Base-by-base conservation (phyloP, 2,797 vertebrate genomes). In the Tadarida brasiliensis region DNA sequence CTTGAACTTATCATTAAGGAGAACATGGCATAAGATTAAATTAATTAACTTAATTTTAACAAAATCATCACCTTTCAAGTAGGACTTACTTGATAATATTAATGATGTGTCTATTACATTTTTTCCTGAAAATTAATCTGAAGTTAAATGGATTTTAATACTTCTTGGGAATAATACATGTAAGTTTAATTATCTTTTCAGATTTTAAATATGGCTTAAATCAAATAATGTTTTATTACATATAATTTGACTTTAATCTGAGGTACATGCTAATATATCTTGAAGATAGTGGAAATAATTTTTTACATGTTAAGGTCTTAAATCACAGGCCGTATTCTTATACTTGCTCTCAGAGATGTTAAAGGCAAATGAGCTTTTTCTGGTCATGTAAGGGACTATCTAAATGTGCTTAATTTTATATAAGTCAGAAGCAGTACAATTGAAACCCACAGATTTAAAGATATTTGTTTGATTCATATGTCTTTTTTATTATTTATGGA, bases 151-250 rank as follows among this genome's bases (percentile, higher is more conserved):
- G 15, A 61, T 76, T 87, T 90, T 61, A 86, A 73, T 86, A 22
- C 54, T 57, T 61, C 30, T 51, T 85, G 22, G 67, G 81, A 85
- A 51, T 74, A 80, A 71, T 78, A 35, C 11, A 74, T 9, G 2
- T 63, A 51, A 35, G 3, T 94, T 78, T 65, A 78, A 67, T 73
- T 65, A 78, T 51, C 15, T 39, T 90, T 78, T 76, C 67, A 68
- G 24, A 70, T 90, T 47, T 90, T 93, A 67, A 67, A 30, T 90
- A 61, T 94, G 49, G 59, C 16, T 65, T 92, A 85, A 89, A 54
- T 39, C 47, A 12, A 65, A 57, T 59, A 77, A 67, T n/a, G 5
- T 73, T 84, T 85, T 84, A 59, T 84, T 86, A 86, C 28, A 33
- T 77, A 44, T 28, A 82, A 28, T 90, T 90, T 35, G 83, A 16